A percentile compares a stretch with the other conserved stretches of the same genome.
Evolutionary conservation across 2,888 invertebrate species (phyloP).

Genomic region (Pterostichus niger): DNA sequence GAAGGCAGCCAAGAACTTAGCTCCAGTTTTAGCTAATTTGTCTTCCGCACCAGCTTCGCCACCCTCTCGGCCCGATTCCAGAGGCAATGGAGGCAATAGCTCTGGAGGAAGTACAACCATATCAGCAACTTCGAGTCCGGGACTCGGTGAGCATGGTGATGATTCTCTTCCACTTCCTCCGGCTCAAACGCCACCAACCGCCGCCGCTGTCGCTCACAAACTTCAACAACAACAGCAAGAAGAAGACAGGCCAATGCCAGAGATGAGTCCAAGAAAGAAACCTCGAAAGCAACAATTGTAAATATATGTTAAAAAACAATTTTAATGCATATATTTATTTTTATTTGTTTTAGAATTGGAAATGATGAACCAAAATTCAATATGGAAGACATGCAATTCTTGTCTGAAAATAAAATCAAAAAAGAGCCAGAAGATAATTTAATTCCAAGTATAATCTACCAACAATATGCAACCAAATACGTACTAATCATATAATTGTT

Average conservation of each 20-base stretch:
- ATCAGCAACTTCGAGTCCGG: conserved; percentile 91
- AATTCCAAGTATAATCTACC: conserved; percentile 74
- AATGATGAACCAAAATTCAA: conserved; percentile 74
- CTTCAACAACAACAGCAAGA: conserved; percentile 69
- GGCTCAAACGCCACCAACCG: conserved; percentile 71
- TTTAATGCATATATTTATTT: not conserved
- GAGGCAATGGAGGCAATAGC: conserved; percentile 74
- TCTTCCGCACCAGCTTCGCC: conserved; percentile 73
- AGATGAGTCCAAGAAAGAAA: conserved; percentile 92
- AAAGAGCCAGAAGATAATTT: conserved; percentile 76
- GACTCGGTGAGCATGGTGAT: conserved; percentile 81
- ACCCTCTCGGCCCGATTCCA: conserved; percentile 75
- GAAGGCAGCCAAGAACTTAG: conserved; percentile 83
- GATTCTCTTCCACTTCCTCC: conserved; percentile 73
- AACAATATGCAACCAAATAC: not conserved
- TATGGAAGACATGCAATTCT: conserved; percentile 82
- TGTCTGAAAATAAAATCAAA: conserved; percentile 79
- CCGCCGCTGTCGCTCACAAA: conserved; percentile 69
- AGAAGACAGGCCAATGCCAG: conserved; percentile 79
- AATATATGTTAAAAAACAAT: conserved; percentile 72
- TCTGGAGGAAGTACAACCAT: conserved; percentile 90
- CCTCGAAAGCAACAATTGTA: conserved; percentile 94
- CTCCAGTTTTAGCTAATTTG: conserved; percentile 75
- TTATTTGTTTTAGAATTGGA: conserved; percentile 75
- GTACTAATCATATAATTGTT: not conserved